Conservation (phyloP, 2,888 invertebrate species). For the Adineta ricciae region DNA sequence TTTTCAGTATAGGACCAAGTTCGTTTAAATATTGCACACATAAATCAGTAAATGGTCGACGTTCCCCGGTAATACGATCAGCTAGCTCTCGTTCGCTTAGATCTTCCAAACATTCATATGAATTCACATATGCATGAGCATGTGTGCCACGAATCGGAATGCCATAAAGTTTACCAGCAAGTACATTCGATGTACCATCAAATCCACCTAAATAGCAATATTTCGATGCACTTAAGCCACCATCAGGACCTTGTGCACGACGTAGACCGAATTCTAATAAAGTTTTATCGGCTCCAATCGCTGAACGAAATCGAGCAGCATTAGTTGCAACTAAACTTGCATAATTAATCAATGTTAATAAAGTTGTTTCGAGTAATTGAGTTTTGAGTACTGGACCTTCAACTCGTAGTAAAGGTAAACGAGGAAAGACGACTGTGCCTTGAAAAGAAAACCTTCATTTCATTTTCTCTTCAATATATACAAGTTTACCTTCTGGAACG, state of each 20-base stretch:
- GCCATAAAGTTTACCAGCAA: conserved; percentile 89
- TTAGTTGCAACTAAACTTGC: conserved; percentile 96
- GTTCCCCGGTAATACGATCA: conserved; percentile 37
- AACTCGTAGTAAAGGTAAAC: conserved; percentile 80
- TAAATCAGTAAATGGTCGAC: conserved; percentile 46
- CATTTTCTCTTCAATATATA: too few relatives aligned
- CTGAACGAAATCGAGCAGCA: conserved; percentile 88
- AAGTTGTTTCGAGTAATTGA: conserved; percentile 87
- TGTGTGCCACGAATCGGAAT: conserved; percentile 95
- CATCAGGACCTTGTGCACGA: conserved; percentile 94
- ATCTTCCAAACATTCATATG: conserved; percentile 59
- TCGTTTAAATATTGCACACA: conserved; percentile 61
- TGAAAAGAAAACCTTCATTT: not conserved
- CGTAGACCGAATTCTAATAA: conserved; percentile 87
- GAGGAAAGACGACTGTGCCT: conserved; percentile 88
- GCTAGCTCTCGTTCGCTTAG: conserved; percentile 44
- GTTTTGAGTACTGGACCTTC: conserved; percentile 90
- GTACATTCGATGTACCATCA: conserved; percentile 92
- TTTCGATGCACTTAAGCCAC: conserved; percentile 89
- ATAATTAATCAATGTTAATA: conserved; percentile 88
- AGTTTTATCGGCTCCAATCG: conserved; percentile 75
- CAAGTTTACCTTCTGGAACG: conserved; percentile 63
- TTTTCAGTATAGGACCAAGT: conserved; percentile 54
- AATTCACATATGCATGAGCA: conserved; percentile 92
- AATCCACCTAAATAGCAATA: conserved; percentile 94